Percentiles rank a stretch among this genome's conserved stretches.
These are phyloP conservation scores for Adineta ricciae DNA, from an alignment of 2,888 invertebrate species.

Conservation along the genomic window DNA sequence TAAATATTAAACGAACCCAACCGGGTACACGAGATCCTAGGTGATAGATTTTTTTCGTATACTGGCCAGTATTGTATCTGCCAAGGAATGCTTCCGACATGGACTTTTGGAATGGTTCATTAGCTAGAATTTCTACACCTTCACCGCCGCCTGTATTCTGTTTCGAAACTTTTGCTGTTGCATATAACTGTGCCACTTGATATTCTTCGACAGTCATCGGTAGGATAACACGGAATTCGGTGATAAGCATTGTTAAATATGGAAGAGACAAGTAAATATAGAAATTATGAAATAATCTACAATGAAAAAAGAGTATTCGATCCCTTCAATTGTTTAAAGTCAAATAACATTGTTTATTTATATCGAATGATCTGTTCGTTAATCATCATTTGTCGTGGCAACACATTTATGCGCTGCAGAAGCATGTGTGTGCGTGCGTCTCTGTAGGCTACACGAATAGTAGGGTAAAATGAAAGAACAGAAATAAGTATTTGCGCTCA, in stretches of 20 bases:
- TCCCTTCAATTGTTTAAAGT: not conserved
- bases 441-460: not conserved
- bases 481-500: not conserved
- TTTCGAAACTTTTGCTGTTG: constrained; percentile 72
- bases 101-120: constrained; percentile 79
- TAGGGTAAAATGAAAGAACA: not conserved
- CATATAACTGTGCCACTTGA: constrained; percentile 95
- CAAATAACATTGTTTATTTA: no score
- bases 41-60: constrained; percentile 99
- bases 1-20: constrained; percentile 83
- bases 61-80: constrained; percentile 86
- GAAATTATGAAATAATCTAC: not conserved
- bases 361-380: not conserved
- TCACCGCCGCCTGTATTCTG: constrained; percentile 64
- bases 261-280: not conserved
- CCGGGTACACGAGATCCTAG: constrained; percentile 85
- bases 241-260: constrained; percentile 27
- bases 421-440: not conserved
- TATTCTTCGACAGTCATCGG: constrained; percentile 56
- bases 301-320: not conserved
- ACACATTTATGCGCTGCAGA: not conserved
- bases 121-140: constrained; percentile 73
- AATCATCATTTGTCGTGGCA: not conserved
- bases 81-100: constrained; percentile 23
- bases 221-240: constrained; percentile 31